Evolutionary conservation across 2,888 invertebrate species (phyloP).

Genomic region (Acrobasis consociella): DNA sequence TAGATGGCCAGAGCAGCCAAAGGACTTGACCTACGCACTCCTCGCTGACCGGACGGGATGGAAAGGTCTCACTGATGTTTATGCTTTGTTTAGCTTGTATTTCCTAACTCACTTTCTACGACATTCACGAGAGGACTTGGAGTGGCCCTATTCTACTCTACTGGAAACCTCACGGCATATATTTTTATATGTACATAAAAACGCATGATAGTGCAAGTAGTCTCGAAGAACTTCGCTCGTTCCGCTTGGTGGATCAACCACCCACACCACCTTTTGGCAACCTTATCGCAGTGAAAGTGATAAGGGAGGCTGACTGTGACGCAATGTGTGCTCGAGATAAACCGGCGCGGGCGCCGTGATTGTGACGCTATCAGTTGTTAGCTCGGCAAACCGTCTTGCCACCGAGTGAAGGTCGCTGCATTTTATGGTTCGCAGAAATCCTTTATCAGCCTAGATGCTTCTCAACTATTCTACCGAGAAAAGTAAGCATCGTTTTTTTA

Average conservation of each 20-base stretch:
- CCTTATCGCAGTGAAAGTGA: constrained; percentile 17
- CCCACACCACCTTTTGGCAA: constrained; percentile 20
- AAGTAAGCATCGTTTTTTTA: too few species aligned
- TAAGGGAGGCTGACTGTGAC: constrained; percentile 18
- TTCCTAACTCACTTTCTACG: too few species aligned
- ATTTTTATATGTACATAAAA: too few species aligned
- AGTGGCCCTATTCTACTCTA: too few species aligned
- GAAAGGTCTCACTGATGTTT: too few species aligned
- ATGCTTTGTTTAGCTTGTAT: too few species aligned
- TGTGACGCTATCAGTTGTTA: constrained; percentile 9
- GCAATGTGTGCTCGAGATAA: constrained; percentile 11
- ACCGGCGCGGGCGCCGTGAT: constrained; percentile 25
- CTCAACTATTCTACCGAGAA: not conserved
- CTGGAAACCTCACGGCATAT: too few species aligned
- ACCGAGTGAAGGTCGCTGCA: constrained; percentile 6
- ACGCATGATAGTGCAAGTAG: too few species aligned
- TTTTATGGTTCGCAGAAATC: not conserved
- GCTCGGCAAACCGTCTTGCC: not conserved
- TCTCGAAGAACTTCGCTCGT: not conserved
- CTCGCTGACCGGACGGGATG: too few species aligned
- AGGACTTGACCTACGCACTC: too few species aligned
- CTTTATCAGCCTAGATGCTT: not conserved
- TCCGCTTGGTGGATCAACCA: not conserved
- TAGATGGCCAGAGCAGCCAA: too few species aligned
- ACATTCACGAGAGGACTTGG: too few species aligned